Conservation (phyloP, 1,140 invertebrate species). For the Himalopsyche phryganea region DNA sequence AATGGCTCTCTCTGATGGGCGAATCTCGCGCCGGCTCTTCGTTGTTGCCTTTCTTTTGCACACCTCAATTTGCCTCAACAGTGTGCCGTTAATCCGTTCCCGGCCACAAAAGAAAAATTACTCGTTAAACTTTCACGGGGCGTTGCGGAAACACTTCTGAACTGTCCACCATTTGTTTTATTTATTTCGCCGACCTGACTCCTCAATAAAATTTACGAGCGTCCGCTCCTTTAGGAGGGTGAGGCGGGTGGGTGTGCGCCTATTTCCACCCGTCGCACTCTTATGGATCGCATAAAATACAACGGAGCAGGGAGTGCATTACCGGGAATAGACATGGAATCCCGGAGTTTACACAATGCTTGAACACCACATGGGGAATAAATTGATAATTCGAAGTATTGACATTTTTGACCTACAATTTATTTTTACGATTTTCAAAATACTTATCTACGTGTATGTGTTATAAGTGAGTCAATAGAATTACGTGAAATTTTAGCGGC, state of each 20-base stretch:
- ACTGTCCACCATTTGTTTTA: constrained; percentile 28
- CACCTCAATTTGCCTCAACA: not conserved
- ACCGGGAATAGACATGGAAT: no score
- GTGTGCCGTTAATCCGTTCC: not conserved
- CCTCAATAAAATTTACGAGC: constrained; percentile 31
- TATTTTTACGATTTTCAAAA: no score
- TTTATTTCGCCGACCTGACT: constrained; percentile 29
- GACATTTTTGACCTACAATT: no score
- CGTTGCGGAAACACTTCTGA: constrained; percentile 8
- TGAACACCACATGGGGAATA: no score
- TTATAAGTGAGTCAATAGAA: no score
- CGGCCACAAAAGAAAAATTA: constrained; percentile 15
- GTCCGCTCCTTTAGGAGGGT: constrained; percentile 7
- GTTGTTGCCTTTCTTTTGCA: not conserved
- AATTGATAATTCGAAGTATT: no score
- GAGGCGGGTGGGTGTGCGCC: not conserved
- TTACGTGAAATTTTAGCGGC: no score
- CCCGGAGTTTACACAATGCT: no score
- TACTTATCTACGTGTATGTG: no score
- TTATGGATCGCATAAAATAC: not conserved
- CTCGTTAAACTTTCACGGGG: constrained; percentile 28
- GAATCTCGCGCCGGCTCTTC: no score
- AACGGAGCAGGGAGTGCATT: not conserved
- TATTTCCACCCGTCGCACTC: not conserved
- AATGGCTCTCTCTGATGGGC: no score